Evolutionary conservation across 2,888 invertebrate genomes (phyloP).

Genomic region (Yponomeuta evonymella): DNA sequence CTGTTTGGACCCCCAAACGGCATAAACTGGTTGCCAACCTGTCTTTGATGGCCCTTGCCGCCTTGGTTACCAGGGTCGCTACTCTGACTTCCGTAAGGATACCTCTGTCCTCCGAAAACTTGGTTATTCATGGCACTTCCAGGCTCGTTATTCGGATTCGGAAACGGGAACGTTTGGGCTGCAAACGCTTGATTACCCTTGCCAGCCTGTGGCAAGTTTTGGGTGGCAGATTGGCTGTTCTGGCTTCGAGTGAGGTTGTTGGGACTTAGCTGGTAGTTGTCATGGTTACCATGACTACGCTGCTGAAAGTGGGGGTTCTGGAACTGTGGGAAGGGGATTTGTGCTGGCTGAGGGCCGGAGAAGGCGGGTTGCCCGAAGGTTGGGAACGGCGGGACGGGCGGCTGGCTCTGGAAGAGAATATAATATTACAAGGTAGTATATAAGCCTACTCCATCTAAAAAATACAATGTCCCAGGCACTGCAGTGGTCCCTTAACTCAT

Average conservation of each 20-base stretch:
- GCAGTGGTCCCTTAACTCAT: too few relatives aligned
- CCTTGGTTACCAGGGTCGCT: not conserved
- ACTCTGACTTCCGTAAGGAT: not conserved
- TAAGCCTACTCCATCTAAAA: too few relatives aligned
- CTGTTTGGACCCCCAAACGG: not conserved
- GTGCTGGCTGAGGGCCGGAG: constrained; percentile 40
- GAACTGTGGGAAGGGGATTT: constrained; percentile 50
- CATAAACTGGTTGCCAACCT: not conserved
- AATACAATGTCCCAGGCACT: too few relatives aligned
- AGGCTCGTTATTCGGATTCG: not conserved
- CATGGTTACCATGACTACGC: constrained; percentile 31
- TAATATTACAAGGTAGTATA: too few relatives aligned
- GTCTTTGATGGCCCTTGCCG: not conserved
- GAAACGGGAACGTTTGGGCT: not conserved
- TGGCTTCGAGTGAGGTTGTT: not conserved
- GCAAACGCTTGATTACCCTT: not conserved
- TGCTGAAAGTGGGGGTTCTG: constrained; percentile 42
- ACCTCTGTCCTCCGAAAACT: not conserved
- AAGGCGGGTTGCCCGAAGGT: constrained; percentile 38
- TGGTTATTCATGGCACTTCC: not conserved
- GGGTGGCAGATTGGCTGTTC: constrained; percentile 14
- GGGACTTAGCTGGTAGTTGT: constrained; percentile 17
- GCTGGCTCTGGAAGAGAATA: constrained; percentile 35
- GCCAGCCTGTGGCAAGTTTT: not conserved
- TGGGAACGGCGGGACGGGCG: constrained; percentile 46